Evolutionary conservation across 2,797 vertebrate genomes (phyloP).

Genomic region (Hippopotamyrus pictus): DNA sequence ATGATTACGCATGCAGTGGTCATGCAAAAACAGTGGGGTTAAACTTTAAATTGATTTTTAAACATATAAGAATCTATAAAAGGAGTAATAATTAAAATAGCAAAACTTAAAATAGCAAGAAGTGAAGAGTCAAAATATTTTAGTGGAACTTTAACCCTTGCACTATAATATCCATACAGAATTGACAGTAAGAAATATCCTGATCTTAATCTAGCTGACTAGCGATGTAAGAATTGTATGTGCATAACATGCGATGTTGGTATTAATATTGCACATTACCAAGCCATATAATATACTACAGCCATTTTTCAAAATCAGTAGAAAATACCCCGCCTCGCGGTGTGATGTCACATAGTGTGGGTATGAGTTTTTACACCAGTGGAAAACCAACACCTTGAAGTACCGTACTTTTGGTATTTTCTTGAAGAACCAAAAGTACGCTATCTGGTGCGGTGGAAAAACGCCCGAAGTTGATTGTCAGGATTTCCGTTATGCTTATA

Average conservation of each 20-base stretch:
- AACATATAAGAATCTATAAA: too few species aligned
- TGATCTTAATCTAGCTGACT: neutral
- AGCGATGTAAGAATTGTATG: neutral
- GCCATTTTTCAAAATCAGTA: neutral
- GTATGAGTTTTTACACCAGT: neutral
- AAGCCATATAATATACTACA: neutral
- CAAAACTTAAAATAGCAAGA: too few species aligned
- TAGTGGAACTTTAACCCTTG: too few species aligned
- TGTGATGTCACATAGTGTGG: neutral
- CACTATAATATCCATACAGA: too few species aligned
- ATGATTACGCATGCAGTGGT: too few species aligned
- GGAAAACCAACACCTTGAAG: neutral
- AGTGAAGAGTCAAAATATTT: too few species aligned
- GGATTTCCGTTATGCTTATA: conserved; percentile 15
- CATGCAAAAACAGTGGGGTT: too few species aligned
- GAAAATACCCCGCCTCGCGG: neutral
- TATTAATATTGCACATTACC: neutral
- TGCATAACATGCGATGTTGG: neutral
- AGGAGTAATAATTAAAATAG: too few species aligned
- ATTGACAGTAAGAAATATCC: too few species aligned
- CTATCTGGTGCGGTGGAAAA: neutral
- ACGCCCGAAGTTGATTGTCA: conserved; percentile 19
- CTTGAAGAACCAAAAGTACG: neutral
- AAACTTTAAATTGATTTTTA: too few species aligned
- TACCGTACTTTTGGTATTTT: too few species aligned